Base-by-base conservation (phyloP, 37 sponge, comb jelly and placozoan genomes). In the Axinella damicornis region DNA sequence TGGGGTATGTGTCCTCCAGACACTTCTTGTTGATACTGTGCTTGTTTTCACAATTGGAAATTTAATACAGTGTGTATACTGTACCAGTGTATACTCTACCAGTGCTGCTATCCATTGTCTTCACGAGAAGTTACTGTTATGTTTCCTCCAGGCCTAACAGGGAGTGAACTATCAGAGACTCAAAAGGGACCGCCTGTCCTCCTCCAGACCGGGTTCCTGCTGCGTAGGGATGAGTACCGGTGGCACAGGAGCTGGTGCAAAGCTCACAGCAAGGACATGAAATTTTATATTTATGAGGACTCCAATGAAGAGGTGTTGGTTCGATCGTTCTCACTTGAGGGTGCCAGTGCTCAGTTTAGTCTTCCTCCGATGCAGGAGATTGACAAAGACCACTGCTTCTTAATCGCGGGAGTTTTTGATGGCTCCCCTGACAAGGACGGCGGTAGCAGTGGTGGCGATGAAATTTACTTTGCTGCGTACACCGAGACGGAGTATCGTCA, bases 191-290 rank as follows among this genome's bases (percentile, higher is more conserved):
- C 61, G 24, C 74, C 60, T 36, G n/a, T 37, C 28, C 22, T 65
- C 20, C n/a, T 18, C 52, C 83, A 86, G 20, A 58, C 89, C 30
- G 84, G 91, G 21, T 81, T 53, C 57, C 86, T 90, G 4, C 28
- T 85, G 63, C n/a, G 78, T 38, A 36, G 69, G 32, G 82, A 85
- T 31, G 78, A 81, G 58, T 40, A 54, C 14, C 77, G 91, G 36
- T 90, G 91, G 91, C 91, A 80, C 59, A 65, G 86, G 21, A 69
- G 69, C 67, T 80, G 76, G 83, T 88, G 89, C 39, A 39, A 57
- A 5, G 56, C 73, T 18, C 77, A 75, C 16, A 27, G 35, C 28
- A 66, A 33, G 38, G 77, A 82, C 27, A 79, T 58, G 80, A 57
- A 36, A 11, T 62, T 88, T 1, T 68, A 11, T 30, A 65, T 88